Evolutionary conservation across 2,888 invertebrate species (phyloP), one percentile per base, ranked within the genome.

Genomic region (Drosophila nigritarsus): DNA sequence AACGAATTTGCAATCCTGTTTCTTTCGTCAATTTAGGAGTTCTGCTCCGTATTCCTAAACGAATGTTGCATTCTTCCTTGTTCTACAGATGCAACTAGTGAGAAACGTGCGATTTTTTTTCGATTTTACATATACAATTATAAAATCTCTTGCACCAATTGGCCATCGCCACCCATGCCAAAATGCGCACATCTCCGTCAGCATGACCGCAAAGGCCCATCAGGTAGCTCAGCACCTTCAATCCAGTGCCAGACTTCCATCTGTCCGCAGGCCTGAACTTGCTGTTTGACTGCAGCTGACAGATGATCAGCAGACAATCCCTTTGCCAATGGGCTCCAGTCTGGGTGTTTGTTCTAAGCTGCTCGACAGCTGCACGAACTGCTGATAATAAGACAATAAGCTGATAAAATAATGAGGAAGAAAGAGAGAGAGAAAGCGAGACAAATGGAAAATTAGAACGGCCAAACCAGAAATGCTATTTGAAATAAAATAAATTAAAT

Each of bases 271-370:
- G 29, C 7, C 36, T 36, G 29, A 18, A 7, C 38, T 36, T 27
- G 2, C 7, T n/a, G 9, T 64, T 56, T 1, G 5, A 18, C 2
- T 87, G 81, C 29, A 93, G 59, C 42, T 92, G 90, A 20, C 90
- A 87, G n/a, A 92, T 80, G 3, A 91, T 80, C 2, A 89, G 59
- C 30, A 93, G 68, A 15, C 92, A 93, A 62, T 92, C 91, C 18
- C 93, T 91, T 50, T 91, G 92, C 89, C 92, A 90, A 67, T 92
- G 90, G 1, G 93, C 89, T 1, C 93, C 93, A 2, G 92, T 91
- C 65, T 93, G 93, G 0, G 92, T 91, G 38, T 87, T 89, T 3
- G 92, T 91, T 63, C 91, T 91, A 30, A 93, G 65, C 91, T 89
- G 27, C 89, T 80, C 3, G 91, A 92, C 20, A 92, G 80, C 61